A percentile compares a stretch with the other conserved stretches of the same genome.
These are phyloP conservation scores for Melanerpes formicivorus DNA, from an alignment of 2,113 vertebrate genomes.

Conservation along the genomic window DNA sequence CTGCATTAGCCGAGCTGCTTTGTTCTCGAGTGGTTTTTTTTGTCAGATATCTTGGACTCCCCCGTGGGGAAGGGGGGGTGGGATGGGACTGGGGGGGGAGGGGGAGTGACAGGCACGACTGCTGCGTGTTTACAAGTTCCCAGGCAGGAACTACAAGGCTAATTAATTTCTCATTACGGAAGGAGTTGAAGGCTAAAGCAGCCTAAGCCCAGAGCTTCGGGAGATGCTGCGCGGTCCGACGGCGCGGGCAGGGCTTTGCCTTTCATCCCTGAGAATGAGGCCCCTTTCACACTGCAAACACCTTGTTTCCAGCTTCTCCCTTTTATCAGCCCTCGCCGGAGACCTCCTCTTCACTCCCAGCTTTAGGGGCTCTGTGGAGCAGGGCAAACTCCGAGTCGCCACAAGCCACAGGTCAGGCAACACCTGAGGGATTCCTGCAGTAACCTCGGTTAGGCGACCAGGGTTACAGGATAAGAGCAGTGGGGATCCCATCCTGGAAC, in stretches of 20 bases:
- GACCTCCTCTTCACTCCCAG: background rate
- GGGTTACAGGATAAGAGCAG: accelerated
- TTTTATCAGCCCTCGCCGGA: background rate
- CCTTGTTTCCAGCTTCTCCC: background rate
- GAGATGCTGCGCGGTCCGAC: background rate
- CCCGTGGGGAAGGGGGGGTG: background rate
- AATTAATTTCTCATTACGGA: constrained; percentile 66
- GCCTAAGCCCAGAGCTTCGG: constrained; percentile 33
- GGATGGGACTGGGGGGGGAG: background rate
- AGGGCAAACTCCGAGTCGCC: accelerated
- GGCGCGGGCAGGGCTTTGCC: accelerated
- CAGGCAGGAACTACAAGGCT: constrained; percentile 52
- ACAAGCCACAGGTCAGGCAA: accelerated
- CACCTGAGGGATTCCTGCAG: accelerated
- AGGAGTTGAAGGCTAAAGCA: constrained; percentile 49
- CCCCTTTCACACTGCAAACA: background rate
- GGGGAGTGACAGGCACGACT: background rate
- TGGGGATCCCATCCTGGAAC: background rate
- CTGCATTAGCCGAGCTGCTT: constrained; percentile 9
- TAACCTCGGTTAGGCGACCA: accelerated
- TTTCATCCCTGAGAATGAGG: background rate
- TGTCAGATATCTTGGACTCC: constrained; percentile 25
- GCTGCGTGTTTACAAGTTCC: constrained; percentile 48
- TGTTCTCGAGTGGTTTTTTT: constrained; percentile 33
- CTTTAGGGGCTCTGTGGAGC: background rate